Conservation (phyloP, 2,113 vertebrate species). For the Siniperca chuatsi region DNA sequence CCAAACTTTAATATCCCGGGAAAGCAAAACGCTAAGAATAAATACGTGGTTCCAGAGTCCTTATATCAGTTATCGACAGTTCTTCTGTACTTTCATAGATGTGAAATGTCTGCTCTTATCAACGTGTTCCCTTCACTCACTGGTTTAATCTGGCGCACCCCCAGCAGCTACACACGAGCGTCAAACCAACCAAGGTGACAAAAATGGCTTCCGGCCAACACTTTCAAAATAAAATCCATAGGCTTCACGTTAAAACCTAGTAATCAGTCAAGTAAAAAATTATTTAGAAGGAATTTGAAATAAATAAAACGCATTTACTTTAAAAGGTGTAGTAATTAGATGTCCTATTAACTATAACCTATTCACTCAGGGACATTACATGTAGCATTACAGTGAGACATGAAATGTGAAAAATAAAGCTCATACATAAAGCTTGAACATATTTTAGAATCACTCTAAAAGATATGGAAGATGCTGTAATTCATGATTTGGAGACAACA, state of each 20-base stretch:
- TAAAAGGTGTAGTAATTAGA: too few species aligned
- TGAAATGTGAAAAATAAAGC: background rate
- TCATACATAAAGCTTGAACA: background rate
- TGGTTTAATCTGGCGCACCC: background rate
- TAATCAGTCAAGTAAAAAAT: background rate
- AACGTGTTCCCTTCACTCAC: background rate
- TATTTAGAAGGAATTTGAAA: background rate
- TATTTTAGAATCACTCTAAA: background rate
- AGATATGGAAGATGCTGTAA: background rate
- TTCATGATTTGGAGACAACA: constrained; percentile 34
- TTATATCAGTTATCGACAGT: too few species aligned
- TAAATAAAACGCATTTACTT: background rate
- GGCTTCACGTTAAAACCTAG: fast-evolving
- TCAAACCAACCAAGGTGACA: background rate
- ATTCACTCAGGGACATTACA: background rate
- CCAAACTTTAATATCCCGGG: background rate
- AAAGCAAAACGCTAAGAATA: background rate
- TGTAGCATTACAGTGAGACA: background rate
- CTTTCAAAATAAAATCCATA: constrained; percentile 56
- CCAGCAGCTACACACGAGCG: background rate
- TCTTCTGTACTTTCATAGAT: background rate
- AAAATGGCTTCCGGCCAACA: background rate
- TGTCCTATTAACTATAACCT: background rate
- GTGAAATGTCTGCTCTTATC: background rate
- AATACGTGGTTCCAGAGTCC: background rate